Base-by-base conservation (phyloP, 2,888 invertebrate species). In the Drosophila anomalata region DNA sequence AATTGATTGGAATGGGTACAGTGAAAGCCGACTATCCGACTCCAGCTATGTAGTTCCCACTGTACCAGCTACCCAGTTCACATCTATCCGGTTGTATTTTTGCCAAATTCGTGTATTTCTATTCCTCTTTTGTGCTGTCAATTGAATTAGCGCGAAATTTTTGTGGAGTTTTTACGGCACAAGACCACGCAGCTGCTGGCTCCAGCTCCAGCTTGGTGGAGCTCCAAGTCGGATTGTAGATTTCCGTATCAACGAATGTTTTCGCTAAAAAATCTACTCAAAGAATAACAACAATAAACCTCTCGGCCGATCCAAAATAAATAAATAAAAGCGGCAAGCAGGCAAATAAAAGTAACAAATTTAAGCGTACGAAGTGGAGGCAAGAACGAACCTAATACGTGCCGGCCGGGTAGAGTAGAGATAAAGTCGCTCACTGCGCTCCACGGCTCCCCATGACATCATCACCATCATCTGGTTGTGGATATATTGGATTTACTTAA, bases 131-230 rank as follows among this genome's bases (percentile, higher is more conserved):
- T 84, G 57, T 76, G 77, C 65, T 81, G 79, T 87, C 82, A 82
- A 82, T 82, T 87, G 85, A 82, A 82, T 82, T 81, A 87, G 78
- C 82, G 75, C 73, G 52, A 69, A 73, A 62, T 68, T 54, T 44
- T 51, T 46, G 29, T 62, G 54, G 31, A 70, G 59, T 66, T 67
- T 59, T 31, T 24, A 36, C 58, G 50, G 51, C 46, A 17, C n/a
- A 59, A 59, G 29, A 22, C 66, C 47, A 53, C 54, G 72, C 76
- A 67, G 75, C 52, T 63, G 75, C 57, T 57, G 71, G 42, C 33
- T 26, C 22, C 22, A 4, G 22, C 22, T 24, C 31, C 54, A 29
- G 29, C 29, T 29, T 29, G 29, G 29, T 44, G 61, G 44, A 51
- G 53, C 63, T 62, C 63, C 50, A 44, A 50, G 48, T 31, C 41